Conservation (phyloP, 2,797 vertebrate genomes). For the Acestrorhynchus altus region DNA sequence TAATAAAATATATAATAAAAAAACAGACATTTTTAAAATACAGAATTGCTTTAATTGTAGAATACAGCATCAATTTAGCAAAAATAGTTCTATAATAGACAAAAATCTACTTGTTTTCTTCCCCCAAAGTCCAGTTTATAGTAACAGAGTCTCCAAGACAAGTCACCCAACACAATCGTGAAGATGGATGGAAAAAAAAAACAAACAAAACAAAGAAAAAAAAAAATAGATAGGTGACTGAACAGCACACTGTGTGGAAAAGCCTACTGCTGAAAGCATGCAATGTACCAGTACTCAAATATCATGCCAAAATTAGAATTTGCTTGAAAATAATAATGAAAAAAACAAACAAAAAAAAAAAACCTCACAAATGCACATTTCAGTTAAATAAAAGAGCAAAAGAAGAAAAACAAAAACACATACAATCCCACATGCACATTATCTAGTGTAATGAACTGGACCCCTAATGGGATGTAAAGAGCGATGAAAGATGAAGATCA, state of each 20-base stretch:
- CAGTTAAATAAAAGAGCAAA: neutral
- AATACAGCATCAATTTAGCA: slow-evolving; percentile 73
- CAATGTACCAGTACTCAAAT: slow-evolving; percentile 33
- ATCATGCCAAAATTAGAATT: slow-evolving; percentile 49
- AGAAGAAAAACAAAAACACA: neutral
- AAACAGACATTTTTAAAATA: slow-evolving; percentile 72
- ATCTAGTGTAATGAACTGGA: slow-evolving; percentile 18
- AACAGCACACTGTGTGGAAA: slow-evolving; percentile 24
- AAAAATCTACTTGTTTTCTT: slow-evolving; percentile 69
- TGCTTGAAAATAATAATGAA: slow-evolving; percentile 46
- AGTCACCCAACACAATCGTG: slow-evolving; percentile 26
- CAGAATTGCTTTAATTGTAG: slow-evolving; percentile 75
- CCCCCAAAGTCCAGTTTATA: slow-evolving; percentile 62
- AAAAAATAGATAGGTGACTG: slow-evolving; percentile 3
- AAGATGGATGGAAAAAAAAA: slow-evolving; percentile 25
- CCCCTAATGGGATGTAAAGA: slow-evolving; percentile 34
- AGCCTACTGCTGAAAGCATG: slow-evolving; percentile 54
- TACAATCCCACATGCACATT: slow-evolving; percentile 14
- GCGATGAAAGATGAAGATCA: neutral
- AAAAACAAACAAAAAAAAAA: too few relatives aligned
- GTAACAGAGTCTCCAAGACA: slow-evolving; percentile 64
- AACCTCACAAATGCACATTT: neutral
- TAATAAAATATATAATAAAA: neutral
- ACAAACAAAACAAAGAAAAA: too few relatives aligned
- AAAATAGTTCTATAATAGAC: slow-evolving; percentile 79